phyloP scores from a whole-genome alignment of 2,113 vertebrate genomes.

The Chitala chitala region DNA sequence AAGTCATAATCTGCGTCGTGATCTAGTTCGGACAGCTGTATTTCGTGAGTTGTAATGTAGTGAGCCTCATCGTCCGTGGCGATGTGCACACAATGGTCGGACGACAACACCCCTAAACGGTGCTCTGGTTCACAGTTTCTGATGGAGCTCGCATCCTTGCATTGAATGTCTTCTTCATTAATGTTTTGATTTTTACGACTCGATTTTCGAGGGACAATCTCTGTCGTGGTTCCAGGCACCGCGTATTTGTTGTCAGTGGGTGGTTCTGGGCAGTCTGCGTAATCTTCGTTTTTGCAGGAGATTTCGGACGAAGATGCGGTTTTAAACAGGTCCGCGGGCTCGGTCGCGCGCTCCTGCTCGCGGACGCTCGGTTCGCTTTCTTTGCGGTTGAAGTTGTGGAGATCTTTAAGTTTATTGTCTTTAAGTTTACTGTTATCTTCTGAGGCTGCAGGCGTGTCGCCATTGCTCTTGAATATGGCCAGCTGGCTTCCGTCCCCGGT shows the following conservation, averaged over 20 bases:
- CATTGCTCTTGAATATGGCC: slow-evolving; percentile 21
- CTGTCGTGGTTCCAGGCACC: not conserved
- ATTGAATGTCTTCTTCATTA: slow-evolving; percentile 49
- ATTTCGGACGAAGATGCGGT: slow-evolving; percentile 22
- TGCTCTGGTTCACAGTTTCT: slow-evolving; percentile 46
- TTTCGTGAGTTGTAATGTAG: slow-evolving; percentile 91
- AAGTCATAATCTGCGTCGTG: slow-evolving; percentile 73
- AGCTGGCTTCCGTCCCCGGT: slow-evolving; percentile 33
- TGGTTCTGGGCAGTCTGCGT: slow-evolving; percentile 17
- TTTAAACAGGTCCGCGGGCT: slow-evolving; percentile 20
- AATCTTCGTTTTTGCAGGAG: slow-evolving; percentile 11
- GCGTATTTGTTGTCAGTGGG: not conserved
- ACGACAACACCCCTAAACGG: slow-evolving; percentile 45
- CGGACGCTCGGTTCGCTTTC: not conserved
- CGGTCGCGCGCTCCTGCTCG: not conserved
- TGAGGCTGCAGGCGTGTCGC: not conserved
- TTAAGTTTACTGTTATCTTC: too few species aligned
- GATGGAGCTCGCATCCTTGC: slow-evolving; percentile 37
- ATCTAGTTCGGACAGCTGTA: slow-evolving; percentile 86
- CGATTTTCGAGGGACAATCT: slow-evolving; percentile 23
- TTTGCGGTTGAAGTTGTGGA: too few species aligned
- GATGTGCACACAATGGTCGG: slow-evolving; percentile 37
- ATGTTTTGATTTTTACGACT: slow-evolving; percentile 44
- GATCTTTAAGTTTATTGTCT: too few species aligned
- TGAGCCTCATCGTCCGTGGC: slow-evolving; percentile 70